Conservation (phyloP, 2,797 vertebrate genomes). For the Hyperoplus lanceolatus region DNA sequence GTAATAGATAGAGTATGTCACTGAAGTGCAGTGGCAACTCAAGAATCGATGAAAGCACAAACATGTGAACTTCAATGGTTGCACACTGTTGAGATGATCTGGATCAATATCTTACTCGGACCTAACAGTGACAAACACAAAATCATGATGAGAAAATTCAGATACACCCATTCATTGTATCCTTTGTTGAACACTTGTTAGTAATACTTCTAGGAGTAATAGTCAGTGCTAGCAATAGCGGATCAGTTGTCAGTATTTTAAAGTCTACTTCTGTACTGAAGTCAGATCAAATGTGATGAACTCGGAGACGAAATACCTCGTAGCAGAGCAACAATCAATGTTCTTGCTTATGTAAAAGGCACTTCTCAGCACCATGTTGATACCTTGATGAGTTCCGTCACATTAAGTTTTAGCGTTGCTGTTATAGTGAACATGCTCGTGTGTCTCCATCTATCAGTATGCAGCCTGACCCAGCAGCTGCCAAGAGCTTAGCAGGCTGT, state of each 20-base stretch:
- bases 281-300: constrained; percentile 8
- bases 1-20: no score
- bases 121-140: no score
- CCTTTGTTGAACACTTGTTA: neutral
- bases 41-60: neutral
- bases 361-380: constrained; percentile 42
- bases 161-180: neutral
- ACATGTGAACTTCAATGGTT: neutral
- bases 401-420: constrained; percentile 2
- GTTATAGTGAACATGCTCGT: constrained; percentile 9
- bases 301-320: neutral
- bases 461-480: constrained; percentile 71
- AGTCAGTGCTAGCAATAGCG: neutral
- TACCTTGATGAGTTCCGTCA: constrained; percentile 50
- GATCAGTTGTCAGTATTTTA: neutral
- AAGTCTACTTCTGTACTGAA: neutral
- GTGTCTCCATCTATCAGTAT: constrained; percentile 73
- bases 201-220: neutral
- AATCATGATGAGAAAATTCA: neutral
- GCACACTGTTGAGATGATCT: neutral
- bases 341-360: constrained; percentile 28
- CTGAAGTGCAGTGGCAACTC: neutral
- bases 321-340: constrained; percentile 29
- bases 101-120: no score
- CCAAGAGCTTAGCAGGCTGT: constrained; percentile 79